Base-by-base conservation (phyloP, 2,888 invertebrate genomes). In the Malacosoma neustria region DNA sequence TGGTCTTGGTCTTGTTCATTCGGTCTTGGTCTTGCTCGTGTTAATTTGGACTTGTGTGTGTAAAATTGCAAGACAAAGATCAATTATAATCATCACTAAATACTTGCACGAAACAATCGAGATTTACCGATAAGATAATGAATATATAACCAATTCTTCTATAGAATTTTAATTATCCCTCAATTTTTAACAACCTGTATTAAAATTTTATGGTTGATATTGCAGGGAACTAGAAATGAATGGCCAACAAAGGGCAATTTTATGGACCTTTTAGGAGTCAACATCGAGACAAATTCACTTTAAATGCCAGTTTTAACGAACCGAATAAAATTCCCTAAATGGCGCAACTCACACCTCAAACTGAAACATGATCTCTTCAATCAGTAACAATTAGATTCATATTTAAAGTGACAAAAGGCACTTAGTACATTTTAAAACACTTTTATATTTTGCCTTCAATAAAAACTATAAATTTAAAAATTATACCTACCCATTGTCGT, bases 281-380 rank as follows among this genome's bases (percentile, higher is more conserved):
- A 72, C 69, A 70, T 67, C 67, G 66, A 75, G 79, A 81, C 81
- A 79, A 82, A 81, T 81, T 81, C 64, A 54, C 64, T 72, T 74
- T 72, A 69, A 74, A 73, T 64, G 65, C 51, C 71, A 69, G 73
- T 68, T 69, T 55, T 52, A 63, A 54, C 48, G 50, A 53, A 57
- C 62, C 57, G 54, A 56, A 43, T 57, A 46, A 51, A 46, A 48
- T n/a, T 22, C 22, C 22, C 22, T 22, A 22, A 22, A 22, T 22
- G 22, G 1, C 6, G 5, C 9, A 22, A 7, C 22, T 22, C 6
- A 22, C 5, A 7, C 2, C 5, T 22, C 9, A 3, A 22, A 7
- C 2, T 22, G 9, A 22, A 7, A 22, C 22, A 22, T 22, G 7
- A 7, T 22, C 5, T 9, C 9, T 9, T 22, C 5, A 7, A 7